phyloP scores from a whole-genome alignment of 2,113 vertebrate genomes.

The Deroptyus accipitrinus region DNA sequence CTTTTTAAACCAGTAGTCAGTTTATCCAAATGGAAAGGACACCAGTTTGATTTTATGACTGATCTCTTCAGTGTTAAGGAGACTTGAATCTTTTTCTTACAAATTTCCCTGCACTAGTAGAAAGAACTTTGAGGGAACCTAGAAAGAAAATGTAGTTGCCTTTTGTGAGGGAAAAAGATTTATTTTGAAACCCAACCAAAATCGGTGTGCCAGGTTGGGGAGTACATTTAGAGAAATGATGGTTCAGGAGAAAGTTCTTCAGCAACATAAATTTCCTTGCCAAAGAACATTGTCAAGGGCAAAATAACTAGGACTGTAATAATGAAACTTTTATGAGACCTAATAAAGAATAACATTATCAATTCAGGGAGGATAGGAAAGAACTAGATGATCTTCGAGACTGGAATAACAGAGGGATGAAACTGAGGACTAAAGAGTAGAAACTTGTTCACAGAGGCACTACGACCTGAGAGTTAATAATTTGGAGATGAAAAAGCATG shows the following conservation, averaged over 20 bases:
- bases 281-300: background rate
- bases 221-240: background rate
- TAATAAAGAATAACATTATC: background rate
- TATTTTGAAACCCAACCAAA: background rate
- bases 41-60: background rate
- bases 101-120: background rate
- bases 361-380: background rate
- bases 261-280: conserved; percentile 19
- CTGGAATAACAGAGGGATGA: background rate
- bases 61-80: background rate
- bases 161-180: background rate
- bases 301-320: background rate
- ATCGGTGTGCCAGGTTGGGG: background rate
- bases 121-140: background rate
- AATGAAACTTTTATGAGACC: background rate
- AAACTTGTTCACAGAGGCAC: background rate
- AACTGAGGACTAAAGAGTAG: background rate
- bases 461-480: background rate
- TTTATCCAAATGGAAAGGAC: background rate
- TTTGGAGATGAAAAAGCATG: background rate
- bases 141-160: background rate
- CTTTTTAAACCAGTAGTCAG: background rate
- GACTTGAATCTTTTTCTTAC: background rate
- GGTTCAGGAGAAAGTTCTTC: background rate
- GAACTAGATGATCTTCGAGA: background rate